Evolutionary conservation across 1,140 invertebrate genomes (phyloP).

Genomic region (Anagrus nilaparvatae): DNA sequence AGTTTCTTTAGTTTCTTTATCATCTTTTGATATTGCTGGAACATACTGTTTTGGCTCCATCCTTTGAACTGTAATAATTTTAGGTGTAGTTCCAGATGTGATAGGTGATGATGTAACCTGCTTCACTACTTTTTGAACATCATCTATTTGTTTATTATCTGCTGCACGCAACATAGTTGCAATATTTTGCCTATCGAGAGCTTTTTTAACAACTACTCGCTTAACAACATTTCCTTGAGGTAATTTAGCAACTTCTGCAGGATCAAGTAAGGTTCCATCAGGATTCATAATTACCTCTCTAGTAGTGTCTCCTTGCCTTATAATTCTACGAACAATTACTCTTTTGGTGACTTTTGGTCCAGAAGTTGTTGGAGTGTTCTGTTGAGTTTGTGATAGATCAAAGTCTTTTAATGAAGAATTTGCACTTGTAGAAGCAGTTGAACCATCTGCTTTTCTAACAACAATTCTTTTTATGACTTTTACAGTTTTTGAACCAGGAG

Average conservation of each 20-base stretch:
- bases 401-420: not conserved
- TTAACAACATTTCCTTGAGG: conserved; percentile 40
- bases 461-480: conserved; percentile 40
- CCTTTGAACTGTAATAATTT: too few species aligned
- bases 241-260: conserved; percentile 37
- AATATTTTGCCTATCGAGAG: conserved; percentile 30
- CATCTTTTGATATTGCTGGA: conserved; percentile 9
- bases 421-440: not conserved
- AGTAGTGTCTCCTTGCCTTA: conserved; percentile 37
- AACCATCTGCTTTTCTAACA: conserved; percentile 26
- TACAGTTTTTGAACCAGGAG: conserved; percentile 21
- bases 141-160: conserved; percentile 12
- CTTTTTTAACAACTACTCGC: conserved; percentile 37
- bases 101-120: not conserved
- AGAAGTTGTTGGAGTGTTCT: conserved; percentile 8
- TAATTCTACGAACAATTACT: conserved; percentile 38
- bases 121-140: conserved; percentile 8
- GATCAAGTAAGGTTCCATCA: conserved; percentile 38
- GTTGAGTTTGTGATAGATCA: conserved; percentile 6
- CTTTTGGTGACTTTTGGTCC: conserved; percentile 32
- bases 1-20: too few species aligned
- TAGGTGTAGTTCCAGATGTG: not conserved
- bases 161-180: conserved; percentile 26
- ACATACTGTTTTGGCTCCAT: conserved; percentile 7
- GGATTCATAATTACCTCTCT: conserved; percentile 40